Percentiles rank a stretch among this genome's conserved stretches.
These are phyloP conservation scores for Axis porcinus DNA, from an alignment of 2,113 vertebrate genomes.

Conservation along the genomic window DNA sequence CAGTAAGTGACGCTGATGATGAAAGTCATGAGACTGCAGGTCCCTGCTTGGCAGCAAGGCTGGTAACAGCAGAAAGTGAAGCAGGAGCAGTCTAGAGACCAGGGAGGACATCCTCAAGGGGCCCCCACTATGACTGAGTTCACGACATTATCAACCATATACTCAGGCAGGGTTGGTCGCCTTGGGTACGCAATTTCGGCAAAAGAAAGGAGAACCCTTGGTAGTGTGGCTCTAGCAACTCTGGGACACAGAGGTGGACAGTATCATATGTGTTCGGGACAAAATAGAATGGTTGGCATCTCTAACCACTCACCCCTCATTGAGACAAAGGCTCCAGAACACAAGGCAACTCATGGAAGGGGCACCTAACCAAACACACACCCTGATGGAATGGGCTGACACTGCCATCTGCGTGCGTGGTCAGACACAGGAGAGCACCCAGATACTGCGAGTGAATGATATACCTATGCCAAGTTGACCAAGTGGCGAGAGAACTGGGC, in stretches of 20 bases:
- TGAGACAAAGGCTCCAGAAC: background rate
- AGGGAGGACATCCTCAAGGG: background rate
- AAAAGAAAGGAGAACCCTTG: background rate
- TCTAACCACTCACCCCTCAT: background rate
- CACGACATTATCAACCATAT: background rate
- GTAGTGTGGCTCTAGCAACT: background rate
- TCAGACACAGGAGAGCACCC: background rate
- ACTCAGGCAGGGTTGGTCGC: background rate
- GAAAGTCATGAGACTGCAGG: background rate
- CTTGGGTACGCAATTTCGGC: background rate
- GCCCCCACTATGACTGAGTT: background rate
- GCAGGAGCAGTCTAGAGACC: background rate
- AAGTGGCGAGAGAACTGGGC: background rate
- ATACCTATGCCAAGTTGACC: background rate
- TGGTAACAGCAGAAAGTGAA: background rate
- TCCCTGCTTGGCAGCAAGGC: background rate
- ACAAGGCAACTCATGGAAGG: background rate
- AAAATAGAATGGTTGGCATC: background rate
- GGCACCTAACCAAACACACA: background rate
- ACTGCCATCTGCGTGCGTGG: accelerated
- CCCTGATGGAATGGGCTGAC: background rate
- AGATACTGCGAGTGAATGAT: accelerated
- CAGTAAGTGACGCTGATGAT: background rate
- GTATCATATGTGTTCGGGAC: background rate
- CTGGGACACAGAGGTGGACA: background rate